Evolutionary conservation across 2,797 vertebrate species (phyloP).

Genomic region (Protonibea diacanthus): DNA sequence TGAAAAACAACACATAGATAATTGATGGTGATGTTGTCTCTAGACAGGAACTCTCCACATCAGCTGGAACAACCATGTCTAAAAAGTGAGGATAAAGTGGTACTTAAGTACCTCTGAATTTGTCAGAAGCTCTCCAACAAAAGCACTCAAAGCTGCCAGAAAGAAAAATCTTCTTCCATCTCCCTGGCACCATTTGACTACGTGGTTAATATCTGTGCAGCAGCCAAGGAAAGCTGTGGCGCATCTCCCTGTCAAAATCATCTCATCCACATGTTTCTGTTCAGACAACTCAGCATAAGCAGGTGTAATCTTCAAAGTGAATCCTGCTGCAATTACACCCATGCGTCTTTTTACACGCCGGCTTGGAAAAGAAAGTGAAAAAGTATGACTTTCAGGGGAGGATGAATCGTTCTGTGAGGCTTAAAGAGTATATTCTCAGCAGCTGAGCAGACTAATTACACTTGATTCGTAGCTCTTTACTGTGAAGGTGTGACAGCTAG

Average conservation of each 20-base stretch:
- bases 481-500: slow-evolving; percentile 14
- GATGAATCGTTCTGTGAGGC: background rate
- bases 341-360: slow-evolving; percentile 40
- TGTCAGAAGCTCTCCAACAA: slow-evolving; percentile 67
- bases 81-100: slow-evolving; percentile 61
- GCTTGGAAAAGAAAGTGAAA: slow-evolving; percentile 24
- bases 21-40: slow-evolving; percentile 53
- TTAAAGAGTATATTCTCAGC: slow-evolving; percentile 32
- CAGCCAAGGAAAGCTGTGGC: slow-evolving; percentile 38
- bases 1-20: slow-evolving; percentile 35
- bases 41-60: slow-evolving; percentile 46
- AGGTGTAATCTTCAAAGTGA: slow-evolving; percentile 72
- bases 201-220: slow-evolving; percentile 39
- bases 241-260: slow-evolving; percentile 50
- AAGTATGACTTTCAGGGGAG: slow-evolving; percentile 12
- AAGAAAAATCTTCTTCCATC: slow-evolving; percentile 46
- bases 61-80: slow-evolving; percentile 44
- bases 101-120: slow-evolving; percentile 52
- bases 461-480: slow-evolving; percentile 2
- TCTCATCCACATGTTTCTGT: slow-evolving; percentile 46
- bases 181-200: slow-evolving; percentile 38
- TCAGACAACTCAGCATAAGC: slow-evolving; percentile 62
- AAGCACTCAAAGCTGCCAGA: slow-evolving; percentile 58
- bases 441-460: slow-evolving; percentile 29
- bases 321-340: slow-evolving; percentile 57